Conservation (phyloP, 2,797 vertebrate genomes). For the Falco novaeseelandiae region DNA sequence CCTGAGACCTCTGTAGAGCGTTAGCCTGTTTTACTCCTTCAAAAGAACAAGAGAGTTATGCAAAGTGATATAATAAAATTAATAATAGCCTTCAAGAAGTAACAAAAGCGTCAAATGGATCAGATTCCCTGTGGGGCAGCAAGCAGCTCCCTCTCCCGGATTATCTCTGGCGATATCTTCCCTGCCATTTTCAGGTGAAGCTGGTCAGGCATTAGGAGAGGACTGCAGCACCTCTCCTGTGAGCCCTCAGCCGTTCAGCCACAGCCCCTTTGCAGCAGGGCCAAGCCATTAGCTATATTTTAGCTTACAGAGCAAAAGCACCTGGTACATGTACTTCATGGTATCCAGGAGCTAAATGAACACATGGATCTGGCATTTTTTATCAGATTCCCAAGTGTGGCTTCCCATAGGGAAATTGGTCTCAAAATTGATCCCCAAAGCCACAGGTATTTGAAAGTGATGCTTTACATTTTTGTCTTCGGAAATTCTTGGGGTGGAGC, state of each 20-base stretch:
- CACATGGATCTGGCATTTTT: rapidly evolving
- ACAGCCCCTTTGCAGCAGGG: not conserved
- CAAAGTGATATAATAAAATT: constrained; percentile 10
- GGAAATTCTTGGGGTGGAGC: not conserved
- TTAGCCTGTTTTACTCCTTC: not conserved
- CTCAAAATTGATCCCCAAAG: not conserved
- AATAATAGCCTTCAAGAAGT: constrained; percentile 29
- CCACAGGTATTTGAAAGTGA: rapidly evolving
- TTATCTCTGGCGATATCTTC: not conserved
- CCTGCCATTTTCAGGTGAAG: not conserved
- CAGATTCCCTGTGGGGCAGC: not conserved
- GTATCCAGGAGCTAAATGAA: not conserved
- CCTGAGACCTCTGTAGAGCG: not conserved
- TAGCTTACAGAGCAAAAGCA: not conserved
- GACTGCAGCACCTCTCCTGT: not conserved
- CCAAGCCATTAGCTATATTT: rapidly evolving
- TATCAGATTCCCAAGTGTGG: not conserved
- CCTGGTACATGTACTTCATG: rapidly evolving
- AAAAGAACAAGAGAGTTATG: constrained; percentile 8
- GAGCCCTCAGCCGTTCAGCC: not conserved
- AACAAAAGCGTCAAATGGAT: constrained; percentile 27
- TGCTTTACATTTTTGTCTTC: not conserved
- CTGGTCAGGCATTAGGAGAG: not conserved
- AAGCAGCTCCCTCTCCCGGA: not conserved
- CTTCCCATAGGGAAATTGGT: not conserved